Conservation (phyloP, 2,888 invertebrate genomes). For the Aspidiotus destructor region DNA sequence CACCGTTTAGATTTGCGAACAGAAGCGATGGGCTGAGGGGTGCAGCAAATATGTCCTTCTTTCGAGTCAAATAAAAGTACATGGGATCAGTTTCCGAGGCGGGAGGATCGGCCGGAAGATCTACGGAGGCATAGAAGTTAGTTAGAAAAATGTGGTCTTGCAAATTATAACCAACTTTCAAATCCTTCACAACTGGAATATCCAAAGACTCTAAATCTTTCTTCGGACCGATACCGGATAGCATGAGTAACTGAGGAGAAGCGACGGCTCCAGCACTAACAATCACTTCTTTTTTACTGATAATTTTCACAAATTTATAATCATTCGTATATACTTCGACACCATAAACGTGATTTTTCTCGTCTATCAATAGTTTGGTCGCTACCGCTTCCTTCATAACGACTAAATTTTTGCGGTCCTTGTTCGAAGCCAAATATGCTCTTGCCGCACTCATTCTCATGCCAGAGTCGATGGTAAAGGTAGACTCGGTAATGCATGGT, state of each 20-base stretch:
- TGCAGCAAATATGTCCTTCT: not conserved
- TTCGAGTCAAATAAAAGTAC: not conserved
- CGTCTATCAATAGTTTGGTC: constrained; percentile 16
- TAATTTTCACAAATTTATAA: constrained; percentile 8
- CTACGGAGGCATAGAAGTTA: not conserved
- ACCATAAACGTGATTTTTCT: constrained; percentile 9
- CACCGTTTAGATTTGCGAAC: not conserved
- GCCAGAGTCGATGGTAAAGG: constrained; percentile 1
- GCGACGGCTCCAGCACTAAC: constrained; percentile 11
- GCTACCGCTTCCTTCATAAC: constrained; percentile 18
- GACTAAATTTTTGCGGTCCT: constrained; percentile 3
- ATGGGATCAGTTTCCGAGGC: not conserved
- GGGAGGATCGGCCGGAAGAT: not conserved
- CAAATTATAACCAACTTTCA: constrained; percentile 25
- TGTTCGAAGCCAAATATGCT: constrained; percentile 2
- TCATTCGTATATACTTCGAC: constrained; percentile 15
- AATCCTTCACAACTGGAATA: constrained; percentile 6
- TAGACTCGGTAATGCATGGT: not conserved
- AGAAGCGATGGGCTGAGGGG: constrained; percentile 4
- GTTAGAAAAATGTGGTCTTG: constrained; percentile 12
- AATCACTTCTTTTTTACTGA: constrained; percentile 17
- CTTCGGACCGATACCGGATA: constrained; percentile 18
- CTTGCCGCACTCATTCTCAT: constrained; percentile 18
- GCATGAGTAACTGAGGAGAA: constrained; percentile 17
- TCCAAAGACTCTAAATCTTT: not conserved